Evolutionary conservation across 2,113 vertebrate genomes (phyloP).

Genomic region (Pelobates fuscus): DNA sequence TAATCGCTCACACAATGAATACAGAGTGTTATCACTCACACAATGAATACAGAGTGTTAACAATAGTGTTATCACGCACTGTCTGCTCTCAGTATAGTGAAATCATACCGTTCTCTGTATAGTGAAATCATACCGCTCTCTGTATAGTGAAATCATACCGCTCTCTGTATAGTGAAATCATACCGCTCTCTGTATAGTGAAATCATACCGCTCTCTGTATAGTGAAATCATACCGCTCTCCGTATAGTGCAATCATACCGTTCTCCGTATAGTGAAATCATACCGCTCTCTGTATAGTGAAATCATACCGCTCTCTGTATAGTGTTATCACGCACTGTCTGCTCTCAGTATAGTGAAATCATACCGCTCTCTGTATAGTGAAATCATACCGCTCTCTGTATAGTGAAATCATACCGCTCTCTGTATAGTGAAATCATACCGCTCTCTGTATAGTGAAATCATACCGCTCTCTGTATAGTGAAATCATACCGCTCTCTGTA

Average conservation of each 20-base stretch:
- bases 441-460: not conserved
- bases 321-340: not conserved
- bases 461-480: not conserved
- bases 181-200: too few relatives aligned
- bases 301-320: not conserved
- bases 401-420: not conserved
- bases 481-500: not conserved
- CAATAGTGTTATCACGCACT: too few relatives aligned
- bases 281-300: not conserved
- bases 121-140: too few relatives aligned
- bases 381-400: not conserved
- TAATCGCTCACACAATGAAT: not conserved
- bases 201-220: too few relatives aligned
- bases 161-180: too few relatives aligned
- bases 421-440: not conserved
- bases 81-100: too few relatives aligned
- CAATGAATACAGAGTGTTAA: too few relatives aligned
- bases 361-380: not conserved
- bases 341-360: not conserved
- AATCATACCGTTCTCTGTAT: too few relatives aligned
- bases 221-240: too few relatives aligned
- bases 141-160: too few relatives aligned
- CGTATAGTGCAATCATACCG: too few relatives aligned
- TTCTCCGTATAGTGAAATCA: not conserved
- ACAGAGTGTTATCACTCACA: too few relatives aligned